A percentile compares a stretch with the other conserved stretches of the same genome.
Evolutionary conservation across 1,140 invertebrate genomes (phyloP).

Genomic region (Lucilia cuprina): DNA sequence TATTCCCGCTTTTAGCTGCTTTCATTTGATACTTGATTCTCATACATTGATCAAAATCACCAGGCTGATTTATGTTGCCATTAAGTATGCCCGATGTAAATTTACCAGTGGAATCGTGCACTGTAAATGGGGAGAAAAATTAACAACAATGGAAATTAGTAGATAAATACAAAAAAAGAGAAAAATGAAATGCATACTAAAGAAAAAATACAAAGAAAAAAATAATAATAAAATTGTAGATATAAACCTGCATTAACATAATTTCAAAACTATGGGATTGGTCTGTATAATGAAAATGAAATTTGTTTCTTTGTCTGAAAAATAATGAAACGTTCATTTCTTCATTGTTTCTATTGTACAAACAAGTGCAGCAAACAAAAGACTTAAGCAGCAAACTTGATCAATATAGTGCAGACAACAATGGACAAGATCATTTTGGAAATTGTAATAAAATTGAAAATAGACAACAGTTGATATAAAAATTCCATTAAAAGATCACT

Average conservation of each 20-base stretch:
- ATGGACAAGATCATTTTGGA: no score
- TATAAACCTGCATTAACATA: constrained; percentile 4
- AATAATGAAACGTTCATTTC: neutral
- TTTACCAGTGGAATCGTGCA: constrained; percentile 69
- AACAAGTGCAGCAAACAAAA: neutral
- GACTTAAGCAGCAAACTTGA: neutral
- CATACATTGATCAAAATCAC: constrained; percentile 71
- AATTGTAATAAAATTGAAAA: no score
- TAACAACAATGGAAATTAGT: neutral
- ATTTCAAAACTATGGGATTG: neutral
- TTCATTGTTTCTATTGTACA: neutral
- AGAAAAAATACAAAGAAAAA: neutral
- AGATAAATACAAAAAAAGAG: neutral
- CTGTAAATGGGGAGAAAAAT: constrained; percentile 51
- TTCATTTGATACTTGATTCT: constrained; percentile 44
- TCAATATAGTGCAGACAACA: neutral
- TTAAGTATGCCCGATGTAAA: constrained; percentile 68
- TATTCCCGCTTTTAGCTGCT: neutral
- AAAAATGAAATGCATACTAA: neutral
- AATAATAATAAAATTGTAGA: neutral
- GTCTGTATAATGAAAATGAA: neutral
- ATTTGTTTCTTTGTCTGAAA: neutral
- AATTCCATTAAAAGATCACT: no score
- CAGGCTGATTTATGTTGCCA: constrained; percentile 72
- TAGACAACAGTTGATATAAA: no score